These are phyloP conservation scores for Calypte anna DNA, from an alignment of 2,113 vertebrate genomes.

Conservation along the genomic window DNA sequence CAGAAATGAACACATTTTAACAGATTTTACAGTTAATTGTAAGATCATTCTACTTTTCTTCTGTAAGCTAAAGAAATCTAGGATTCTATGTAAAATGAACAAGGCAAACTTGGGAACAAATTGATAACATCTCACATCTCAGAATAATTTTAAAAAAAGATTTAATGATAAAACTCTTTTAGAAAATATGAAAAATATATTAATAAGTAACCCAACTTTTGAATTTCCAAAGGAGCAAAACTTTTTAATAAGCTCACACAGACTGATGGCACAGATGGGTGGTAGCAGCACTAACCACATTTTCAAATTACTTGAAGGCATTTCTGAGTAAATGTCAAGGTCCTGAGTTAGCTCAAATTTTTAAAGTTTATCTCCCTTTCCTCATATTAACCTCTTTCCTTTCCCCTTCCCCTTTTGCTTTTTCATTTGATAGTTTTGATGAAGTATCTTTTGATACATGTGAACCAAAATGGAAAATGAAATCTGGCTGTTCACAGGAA, in stretches of 20 bases:
- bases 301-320: background rate
- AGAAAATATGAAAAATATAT: background rate
- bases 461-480: background rate
- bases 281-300: background rate
- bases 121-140: background rate
- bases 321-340: background rate
- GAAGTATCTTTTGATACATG: background rate
- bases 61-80: background rate
- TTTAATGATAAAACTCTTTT: background rate
- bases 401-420: no score
- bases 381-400: rapidly evolving
- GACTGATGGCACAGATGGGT: background rate
- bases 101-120: background rate
- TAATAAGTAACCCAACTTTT: background rate
- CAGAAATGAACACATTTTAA: background rate
- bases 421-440: background rate
- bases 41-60: background rate
- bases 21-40: background rate
- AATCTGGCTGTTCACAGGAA: background rate
- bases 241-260: background rate
- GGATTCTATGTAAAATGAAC: background rate
- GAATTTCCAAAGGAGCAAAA: background rate
- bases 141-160: background rate
- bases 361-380: background rate
- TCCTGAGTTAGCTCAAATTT: background rate